Base-by-base conservation (phyloP, 2,113 vertebrate genomes). In the Istiophorus platypterus region DNA sequence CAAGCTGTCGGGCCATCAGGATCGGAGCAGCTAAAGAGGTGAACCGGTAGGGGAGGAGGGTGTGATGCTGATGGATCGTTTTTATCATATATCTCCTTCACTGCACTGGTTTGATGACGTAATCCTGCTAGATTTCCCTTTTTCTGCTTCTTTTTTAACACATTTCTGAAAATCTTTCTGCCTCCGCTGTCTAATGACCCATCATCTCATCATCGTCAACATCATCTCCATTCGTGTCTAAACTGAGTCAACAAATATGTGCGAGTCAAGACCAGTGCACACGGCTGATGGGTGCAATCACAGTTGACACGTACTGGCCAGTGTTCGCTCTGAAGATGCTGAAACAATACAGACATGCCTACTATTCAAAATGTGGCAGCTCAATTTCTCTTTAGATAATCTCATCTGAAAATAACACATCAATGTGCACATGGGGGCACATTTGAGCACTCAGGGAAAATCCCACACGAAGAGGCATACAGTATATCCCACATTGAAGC, bases 321-420 rank as follows among this genome's bases (percentile, higher is more conserved):
- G 47, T 0, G 1, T 26, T 71, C 8, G 45, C 69, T 41, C 58
- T 24, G 80, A 68, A 76, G 67, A 73, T 2, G 11, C 34, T 41
- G 77, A 77, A 65, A 78, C 49, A 66, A 77, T 42, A 20, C 49
- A 57, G 59, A 49, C 5, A 0, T 27, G 42, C 67, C 71, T 29
- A 2, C 49, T 78, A 73, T 42, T 72, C 39, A 73, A 61, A 73
- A 86, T 24, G 29, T 29, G 31, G 64, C 66, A 18, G 61, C 67
- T 67, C 80, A 72, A 88, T 90, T 90, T 82, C 82, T 86, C 75
- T 78, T 89, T 76, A 81, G 81, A 73, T 81, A 70, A 91, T 87
- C 81, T 76, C 29, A 24, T 41, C 57, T 54, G 41, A 70, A 83
- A 81, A 78, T 68, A 69, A 82, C 66, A 51, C 63, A 31, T 54